Evolutionary conservation across 2,797 vertebrate species (phyloP).

Genomic region (Amphiprion clarkii): DNA sequence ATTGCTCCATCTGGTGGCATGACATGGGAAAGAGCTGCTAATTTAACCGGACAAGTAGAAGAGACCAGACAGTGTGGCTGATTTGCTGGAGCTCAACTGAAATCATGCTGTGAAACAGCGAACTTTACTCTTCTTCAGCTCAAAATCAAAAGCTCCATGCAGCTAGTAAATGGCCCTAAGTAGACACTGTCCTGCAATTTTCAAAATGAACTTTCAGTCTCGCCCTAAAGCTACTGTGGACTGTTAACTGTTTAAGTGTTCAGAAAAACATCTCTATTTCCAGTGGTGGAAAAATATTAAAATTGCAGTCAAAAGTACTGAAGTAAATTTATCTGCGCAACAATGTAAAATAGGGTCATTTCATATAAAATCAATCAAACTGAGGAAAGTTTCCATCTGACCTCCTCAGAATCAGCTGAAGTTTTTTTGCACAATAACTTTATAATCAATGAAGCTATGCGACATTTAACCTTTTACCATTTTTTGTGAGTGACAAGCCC

Average conservation of each 20-base stretch:
- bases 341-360: too few relatives aligned
- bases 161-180: background rate
- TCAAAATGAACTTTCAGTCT: background rate
- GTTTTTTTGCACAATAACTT: too few relatives aligned
- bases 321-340: too few relatives aligned
- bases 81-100: background rate
- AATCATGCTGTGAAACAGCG: background rate
- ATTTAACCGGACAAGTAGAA: background rate
- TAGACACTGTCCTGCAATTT: background rate
- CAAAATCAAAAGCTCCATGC: background rate
- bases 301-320: too few relatives aligned
- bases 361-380: too few relatives aligned
- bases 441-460: too few relatives aligned
- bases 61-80: background rate
- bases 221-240: background rate
- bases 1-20: constrained; percentile 65
- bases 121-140: background rate
- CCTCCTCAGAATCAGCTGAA: too few relatives aligned
- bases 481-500: too few relatives aligned
- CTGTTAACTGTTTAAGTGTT: background rate
- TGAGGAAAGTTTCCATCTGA: too few relatives aligned
- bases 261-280: too few relatives aligned
- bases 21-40: background rate
- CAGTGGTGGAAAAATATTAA: too few relatives aligned
- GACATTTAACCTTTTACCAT: too few relatives aligned